A percentile compares a stretch with the other conserved stretches of the same genome.
Evolutionary conservation across 2,888 invertebrate genomes (phyloP).

Genomic region (Venusia cambrica): DNA sequence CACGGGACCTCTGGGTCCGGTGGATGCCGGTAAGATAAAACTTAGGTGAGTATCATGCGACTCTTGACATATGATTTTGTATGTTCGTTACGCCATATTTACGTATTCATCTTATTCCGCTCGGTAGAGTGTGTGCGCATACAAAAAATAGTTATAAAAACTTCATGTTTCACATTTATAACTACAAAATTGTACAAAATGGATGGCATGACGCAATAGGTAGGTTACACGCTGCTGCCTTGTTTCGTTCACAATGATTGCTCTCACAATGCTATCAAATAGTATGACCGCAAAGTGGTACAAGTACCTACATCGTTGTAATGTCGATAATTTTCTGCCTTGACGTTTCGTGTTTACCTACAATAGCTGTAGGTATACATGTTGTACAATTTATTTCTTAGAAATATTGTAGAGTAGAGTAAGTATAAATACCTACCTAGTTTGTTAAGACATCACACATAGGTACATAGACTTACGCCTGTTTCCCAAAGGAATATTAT

Average conservation of each 20-base stretch:
- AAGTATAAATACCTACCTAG: too few species aligned
- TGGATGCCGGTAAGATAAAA: too few species aligned
- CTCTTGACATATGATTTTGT: too few species aligned
- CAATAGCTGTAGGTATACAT: slow-evolving; percentile 9
- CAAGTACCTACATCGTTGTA: slow-evolving; percentile 20
- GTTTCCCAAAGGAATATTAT: too few species aligned
- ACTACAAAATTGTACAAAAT: slow-evolving; percentile 23
- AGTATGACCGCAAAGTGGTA: slow-evolving; percentile 41
- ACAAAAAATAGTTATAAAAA: too few species aligned
- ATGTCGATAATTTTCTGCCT: slow-evolving; percentile 19
- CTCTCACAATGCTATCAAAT: slow-evolving; percentile 50
- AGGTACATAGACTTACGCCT: too few species aligned
- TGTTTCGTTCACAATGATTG: slow-evolving; percentile 52
- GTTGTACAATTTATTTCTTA: slow-evolving; percentile 14
- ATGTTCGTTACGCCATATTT: too few species aligned
- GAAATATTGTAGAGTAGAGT: slow-evolving; percentile 4
- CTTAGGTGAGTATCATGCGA: too few species aligned
- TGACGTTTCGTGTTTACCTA: slow-evolving; percentile 6
- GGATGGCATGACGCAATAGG: slow-evolving; percentile 33
- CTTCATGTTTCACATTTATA: slow-evolving; percentile 4
- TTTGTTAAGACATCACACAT: too few species aligned
- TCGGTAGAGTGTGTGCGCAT: too few species aligned
- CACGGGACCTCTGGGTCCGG: too few species aligned
- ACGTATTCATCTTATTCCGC: too few species aligned
- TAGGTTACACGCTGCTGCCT: slow-evolving; percentile 24